Base-by-base conservation (phyloP, 2,888 invertebrate genomes). In the Polyommatus iphigenia region DNA sequence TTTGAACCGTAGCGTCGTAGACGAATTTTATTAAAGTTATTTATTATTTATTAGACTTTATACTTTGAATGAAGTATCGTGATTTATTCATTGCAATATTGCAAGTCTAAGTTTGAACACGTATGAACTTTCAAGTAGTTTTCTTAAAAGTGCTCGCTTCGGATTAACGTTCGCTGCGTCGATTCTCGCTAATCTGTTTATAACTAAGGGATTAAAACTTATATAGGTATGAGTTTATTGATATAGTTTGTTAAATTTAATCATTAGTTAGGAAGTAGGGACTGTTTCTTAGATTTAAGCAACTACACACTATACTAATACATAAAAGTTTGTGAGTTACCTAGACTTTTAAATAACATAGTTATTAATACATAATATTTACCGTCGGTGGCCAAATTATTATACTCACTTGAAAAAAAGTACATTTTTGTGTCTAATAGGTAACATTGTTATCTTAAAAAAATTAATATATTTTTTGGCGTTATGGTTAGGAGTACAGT, bases 161-260 rank as follows among this genome's bases (percentile, higher is more conserved):
- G 67, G 67, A 67, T 67, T 67, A 67, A 67, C 29, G 67, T 29
- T 67, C 67, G 67, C 67, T 67, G 29, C 29, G 67, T 32, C 67
- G 67, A 67, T 67, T 29, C 67, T 67, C 18, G 67, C 67, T 67
- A 67, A 67, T 67, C 67, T 67, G 67, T 67, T 67, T 67, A 67
- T 67, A 67, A 67, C 67, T 67, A 67, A 67, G 67, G 67, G 67
- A 67, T 67, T 67, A 67, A 67, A 67, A 67, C 67, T 67, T 67
- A 6, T 67, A 29, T 29, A 67, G 29, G 29, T 67, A 29, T 32
- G 15, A 29, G 67, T 67, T 67, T 67, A 32, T 67, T 67, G 29
- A 67, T 67, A 32, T 29, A 67, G 67, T 67, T 67, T 18, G 67
- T 67, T 67, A 32, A 67, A 29, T 67, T 67, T 67, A 67, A 24